These are phyloP conservation scores for Ophiodon elongatus DNA, from an alignment of 2,113 vertebrate genomes.

Conservation along the genomic window DNA sequence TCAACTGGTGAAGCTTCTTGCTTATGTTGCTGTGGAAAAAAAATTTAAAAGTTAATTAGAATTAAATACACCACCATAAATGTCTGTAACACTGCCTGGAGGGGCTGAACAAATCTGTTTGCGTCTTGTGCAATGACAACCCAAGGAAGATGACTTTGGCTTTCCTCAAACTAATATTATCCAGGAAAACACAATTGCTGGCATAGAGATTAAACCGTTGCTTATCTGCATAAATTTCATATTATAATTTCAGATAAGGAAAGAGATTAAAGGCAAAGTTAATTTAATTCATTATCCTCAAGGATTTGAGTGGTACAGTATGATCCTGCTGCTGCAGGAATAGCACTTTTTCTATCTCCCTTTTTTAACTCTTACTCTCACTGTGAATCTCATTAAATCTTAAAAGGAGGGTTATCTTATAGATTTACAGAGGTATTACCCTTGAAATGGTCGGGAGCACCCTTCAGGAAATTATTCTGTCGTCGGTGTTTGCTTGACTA, in stretches of 20 bases:
- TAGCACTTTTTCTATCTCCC: slow-evolving; percentile 41
- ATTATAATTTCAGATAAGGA: slow-evolving; percentile 65
- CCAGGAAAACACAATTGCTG: slow-evolving; percentile 32
- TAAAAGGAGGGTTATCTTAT: slow-evolving; percentile 55
- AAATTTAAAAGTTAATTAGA: background rate
- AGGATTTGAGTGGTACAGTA: slow-evolving; percentile 49
- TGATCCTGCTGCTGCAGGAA: slow-evolving; percentile 47
- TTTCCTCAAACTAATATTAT: slow-evolving; percentile 33
- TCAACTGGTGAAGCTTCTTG: background rate
- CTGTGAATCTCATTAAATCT: slow-evolving; percentile 65
- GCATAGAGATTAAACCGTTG: slow-evolving; percentile 41
- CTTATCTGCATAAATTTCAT: slow-evolving; percentile 48
- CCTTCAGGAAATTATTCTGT: slow-evolving; percentile 27
- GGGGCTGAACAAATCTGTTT: background rate
- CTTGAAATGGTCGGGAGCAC: slow-evolving; percentile 56
- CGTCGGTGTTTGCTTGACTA: background rate
- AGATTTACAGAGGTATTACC: slow-evolving; percentile 52
- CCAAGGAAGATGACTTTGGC: slow-evolving; percentile 17
- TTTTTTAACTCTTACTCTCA: slow-evolving; percentile 17
- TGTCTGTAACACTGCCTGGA: background rate
- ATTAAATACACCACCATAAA: background rate
- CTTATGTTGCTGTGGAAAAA: background rate
- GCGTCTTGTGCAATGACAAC: slow-evolving; percentile 31
- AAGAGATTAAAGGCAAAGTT: slow-evolving; percentile 64
- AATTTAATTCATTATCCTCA: slow-evolving; percentile 65